Conservation (phyloP, 2,113 vertebrate species). For the Glaucomys volans region DNA sequence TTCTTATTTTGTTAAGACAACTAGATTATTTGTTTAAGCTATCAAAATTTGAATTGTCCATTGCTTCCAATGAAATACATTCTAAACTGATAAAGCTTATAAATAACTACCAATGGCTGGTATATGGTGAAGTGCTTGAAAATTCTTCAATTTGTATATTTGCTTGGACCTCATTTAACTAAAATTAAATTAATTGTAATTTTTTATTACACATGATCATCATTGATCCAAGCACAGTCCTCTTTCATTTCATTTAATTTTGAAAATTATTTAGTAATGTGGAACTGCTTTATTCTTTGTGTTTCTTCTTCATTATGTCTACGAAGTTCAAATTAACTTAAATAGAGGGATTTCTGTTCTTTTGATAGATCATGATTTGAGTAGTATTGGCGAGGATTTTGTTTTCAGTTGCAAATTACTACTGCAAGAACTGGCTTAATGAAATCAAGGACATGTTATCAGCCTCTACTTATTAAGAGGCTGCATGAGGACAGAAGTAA, state of each 20-base stretch:
- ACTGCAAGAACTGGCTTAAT: neutral
- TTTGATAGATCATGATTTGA: neutral
- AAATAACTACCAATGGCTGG: neutral
- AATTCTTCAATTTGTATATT: neutral
- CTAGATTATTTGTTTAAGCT: neutral
- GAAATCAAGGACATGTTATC: neutral
- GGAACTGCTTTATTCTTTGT: neutral
- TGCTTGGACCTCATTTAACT: neutral
- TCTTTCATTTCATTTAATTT: neutral
- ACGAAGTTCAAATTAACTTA: neutral
- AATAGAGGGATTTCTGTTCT: neutral
- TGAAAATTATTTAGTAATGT: neutral
- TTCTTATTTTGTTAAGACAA: neutral
- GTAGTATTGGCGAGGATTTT: neutral
- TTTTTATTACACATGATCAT: neutral
- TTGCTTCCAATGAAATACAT: neutral
- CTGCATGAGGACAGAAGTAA: fast-evolving
- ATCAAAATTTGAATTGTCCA: neutral
- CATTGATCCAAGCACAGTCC: neutral
- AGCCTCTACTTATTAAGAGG: neutral
- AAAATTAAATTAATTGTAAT: neutral
- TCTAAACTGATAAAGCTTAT: neutral
- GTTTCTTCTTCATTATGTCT: neutral
- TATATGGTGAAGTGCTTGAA: neutral
- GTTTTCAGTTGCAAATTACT: neutral